These are phyloP conservation scores for Bombus difficillimus DNA, from an alignment of 1,140 invertebrate species.

Conservation along the genomic window DNA sequence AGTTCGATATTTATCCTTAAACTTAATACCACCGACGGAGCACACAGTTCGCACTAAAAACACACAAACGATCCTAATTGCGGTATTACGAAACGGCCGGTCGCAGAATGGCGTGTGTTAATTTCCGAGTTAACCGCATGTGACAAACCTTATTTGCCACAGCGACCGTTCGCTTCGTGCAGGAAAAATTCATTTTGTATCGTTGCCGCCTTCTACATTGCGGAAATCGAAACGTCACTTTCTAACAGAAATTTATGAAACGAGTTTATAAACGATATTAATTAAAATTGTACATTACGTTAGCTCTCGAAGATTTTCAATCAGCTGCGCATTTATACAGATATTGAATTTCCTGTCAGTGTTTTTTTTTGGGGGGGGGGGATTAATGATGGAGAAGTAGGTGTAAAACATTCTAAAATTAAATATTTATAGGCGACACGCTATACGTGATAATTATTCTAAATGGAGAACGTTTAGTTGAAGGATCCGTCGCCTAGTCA, in stretches of 20 bases:
- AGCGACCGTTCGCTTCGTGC: background rate
- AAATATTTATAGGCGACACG: background rate
- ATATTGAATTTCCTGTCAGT: background rate
- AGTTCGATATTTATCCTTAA: conserved; percentile 1
- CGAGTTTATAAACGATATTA: too few species aligned
- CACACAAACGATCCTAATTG: background rate
- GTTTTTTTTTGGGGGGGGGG: background rate
- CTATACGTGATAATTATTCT: background rate
- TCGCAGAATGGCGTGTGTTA: background rate
- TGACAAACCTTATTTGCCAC: background rate
- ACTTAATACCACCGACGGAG: background rate
- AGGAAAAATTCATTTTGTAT: background rate
- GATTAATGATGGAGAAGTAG: background rate
- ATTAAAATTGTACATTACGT: background rate
- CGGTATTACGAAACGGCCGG: background rate
- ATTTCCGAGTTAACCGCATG: conserved; percentile 1
- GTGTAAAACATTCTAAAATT: background rate
- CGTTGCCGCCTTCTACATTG: background rate
- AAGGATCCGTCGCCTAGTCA: background rate
- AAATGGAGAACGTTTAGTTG: background rate
- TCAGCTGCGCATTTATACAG: too few species aligned
- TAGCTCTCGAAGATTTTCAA: background rate
- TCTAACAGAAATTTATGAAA: background rate
- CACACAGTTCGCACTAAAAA: background rate
- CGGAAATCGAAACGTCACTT: background rate